Conservation (phyloP, 2,888 invertebrate genomes). For the Prosapia bicincta region DNA sequence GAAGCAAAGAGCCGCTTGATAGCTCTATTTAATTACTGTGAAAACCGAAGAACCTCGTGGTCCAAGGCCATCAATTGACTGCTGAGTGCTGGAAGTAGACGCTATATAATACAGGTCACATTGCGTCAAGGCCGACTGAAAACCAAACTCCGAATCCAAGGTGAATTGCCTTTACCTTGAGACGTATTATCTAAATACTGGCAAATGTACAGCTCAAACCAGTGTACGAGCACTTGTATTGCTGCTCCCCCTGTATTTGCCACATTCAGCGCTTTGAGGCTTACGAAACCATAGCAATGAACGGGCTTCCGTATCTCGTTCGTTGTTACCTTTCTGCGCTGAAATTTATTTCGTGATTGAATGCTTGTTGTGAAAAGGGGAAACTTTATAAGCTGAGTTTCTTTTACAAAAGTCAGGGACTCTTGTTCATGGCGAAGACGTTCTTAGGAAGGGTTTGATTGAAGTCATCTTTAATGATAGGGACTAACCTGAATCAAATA, state of each 20-base stretch:
- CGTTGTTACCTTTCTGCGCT: background rate
- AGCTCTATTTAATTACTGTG: too few relatives aligned
- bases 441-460: too few relatives aligned
- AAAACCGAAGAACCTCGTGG: background rate
- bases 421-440: too few relatives aligned
- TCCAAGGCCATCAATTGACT: background rate
- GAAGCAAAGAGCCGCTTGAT: too few relatives aligned
- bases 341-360: background rate
- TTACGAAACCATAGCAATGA: background rate
- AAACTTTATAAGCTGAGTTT: too few relatives aligned
- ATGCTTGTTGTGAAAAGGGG: too few relatives aligned
- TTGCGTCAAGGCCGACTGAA: background rate
- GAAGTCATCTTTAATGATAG: too few relatives aligned
- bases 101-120: background rate
- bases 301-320: background rate
- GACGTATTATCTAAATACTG: background rate
- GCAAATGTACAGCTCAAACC: background rate
- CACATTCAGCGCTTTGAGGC: background rate
- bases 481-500: too few relatives aligned
- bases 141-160: background rate
- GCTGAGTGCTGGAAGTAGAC: background rate
- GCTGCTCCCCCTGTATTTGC: background rate
- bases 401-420: too few relatives aligned
- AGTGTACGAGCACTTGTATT: background rate
- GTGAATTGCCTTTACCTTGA: background rate